phyloP scores from a whole-genome alignment of 2,797 vertebrate species.

The Smutsia temminckii region DNA sequence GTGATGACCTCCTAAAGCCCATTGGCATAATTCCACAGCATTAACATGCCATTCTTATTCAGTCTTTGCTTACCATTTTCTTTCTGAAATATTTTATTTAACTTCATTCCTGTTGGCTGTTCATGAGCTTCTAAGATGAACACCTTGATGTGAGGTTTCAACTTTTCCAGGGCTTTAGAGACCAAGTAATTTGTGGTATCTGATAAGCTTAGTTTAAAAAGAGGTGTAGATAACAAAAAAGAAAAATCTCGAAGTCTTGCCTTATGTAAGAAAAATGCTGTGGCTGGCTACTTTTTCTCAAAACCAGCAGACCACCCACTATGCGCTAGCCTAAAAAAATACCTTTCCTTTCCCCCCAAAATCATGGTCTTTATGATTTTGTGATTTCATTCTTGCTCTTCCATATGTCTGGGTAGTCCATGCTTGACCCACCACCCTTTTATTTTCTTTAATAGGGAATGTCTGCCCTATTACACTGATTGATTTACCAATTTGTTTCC shows the following conservation, averaged over 20 bases:
- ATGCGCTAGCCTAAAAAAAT: not conserved
- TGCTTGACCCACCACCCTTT: not conserved
- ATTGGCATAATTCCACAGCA: not conserved
- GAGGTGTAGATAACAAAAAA: not conserved
- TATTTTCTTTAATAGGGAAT: not conserved
- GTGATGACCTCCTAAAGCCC: not conserved
- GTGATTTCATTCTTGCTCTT: not conserved
- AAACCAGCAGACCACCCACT: not conserved
- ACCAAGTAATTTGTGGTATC: not conserved
- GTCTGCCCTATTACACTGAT: not conserved
- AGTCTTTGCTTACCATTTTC: not conserved
- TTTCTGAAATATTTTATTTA: slow-evolving; percentile 16
- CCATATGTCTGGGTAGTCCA: rapidly evolving
- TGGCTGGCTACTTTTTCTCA: not conserved
- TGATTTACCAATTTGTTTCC: not conserved
- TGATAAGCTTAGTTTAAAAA: not conserved
- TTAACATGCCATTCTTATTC: not conserved
- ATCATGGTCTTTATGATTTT: not conserved
- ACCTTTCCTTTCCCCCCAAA: not conserved
- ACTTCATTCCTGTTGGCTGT: not conserved
- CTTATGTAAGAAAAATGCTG: not conserved
- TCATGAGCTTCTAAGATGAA: not conserved
- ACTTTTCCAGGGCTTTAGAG: not conserved
- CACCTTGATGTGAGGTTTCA: not conserved
- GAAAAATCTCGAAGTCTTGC: not conserved